phyloP scores from a whole-genome alignment of 2,797 vertebrate species.

The Oreortyx pictus region DNA sequence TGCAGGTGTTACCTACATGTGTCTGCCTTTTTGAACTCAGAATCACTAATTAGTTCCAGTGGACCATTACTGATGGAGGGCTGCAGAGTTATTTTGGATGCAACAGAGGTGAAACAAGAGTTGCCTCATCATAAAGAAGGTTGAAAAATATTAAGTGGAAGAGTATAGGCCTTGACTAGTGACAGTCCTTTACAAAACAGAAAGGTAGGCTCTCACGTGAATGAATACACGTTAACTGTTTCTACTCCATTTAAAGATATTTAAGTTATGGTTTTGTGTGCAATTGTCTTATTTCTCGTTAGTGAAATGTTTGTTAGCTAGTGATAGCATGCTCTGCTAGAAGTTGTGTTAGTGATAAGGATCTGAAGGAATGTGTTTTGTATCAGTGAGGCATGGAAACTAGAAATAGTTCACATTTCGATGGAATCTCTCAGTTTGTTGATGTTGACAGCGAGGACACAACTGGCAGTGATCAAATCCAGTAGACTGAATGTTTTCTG shows the following conservation, averaged over 20 bases:
- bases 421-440: background rate
- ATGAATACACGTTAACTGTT: background rate
- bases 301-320: background rate
- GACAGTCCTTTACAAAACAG: background rate
- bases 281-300: background rate
- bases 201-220: background rate
- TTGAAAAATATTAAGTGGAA: background rate
- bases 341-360: background rate
- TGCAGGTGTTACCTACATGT: slow-evolving; percentile 14
- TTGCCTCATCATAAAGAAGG: background rate
- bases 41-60: background rate
- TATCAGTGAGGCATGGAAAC: background rate
- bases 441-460: background rate
- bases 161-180: background rate
- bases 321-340: background rate
- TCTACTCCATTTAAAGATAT: background rate
- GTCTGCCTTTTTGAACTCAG: slow-evolving; percentile 18
- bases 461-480: background rate
- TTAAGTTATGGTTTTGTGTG: background rate
- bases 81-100: slow-evolving; percentile 30
- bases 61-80: slow-evolving; percentile 3
- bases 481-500: background rate
- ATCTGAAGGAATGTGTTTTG: background rate
- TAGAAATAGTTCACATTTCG: background rate
- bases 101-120: background rate